A percentile compares a stretch with the other conserved stretches of the same genome.
Conservation (phyloP, 2,797 vertebrate species). For the Tokudaia tokunoshimensis region DNA sequence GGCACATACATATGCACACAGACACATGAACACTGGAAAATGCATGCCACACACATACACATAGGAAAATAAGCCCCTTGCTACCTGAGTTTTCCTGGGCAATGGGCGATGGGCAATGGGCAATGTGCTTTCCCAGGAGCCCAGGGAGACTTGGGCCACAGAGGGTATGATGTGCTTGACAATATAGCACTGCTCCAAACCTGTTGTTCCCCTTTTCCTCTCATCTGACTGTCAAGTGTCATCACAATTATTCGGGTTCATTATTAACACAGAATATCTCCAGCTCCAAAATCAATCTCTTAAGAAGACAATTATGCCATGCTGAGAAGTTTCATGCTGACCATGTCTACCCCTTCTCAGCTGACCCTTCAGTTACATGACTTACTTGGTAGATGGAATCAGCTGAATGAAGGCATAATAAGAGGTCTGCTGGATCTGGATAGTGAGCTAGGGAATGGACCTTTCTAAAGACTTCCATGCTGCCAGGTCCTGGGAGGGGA, state of each 20-base stretch:
- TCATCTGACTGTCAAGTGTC: neutral
- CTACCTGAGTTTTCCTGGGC: neutral
- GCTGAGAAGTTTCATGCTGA: neutral
- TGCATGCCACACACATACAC: neutral
- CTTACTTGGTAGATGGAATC: neutral
- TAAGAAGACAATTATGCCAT: neutral
- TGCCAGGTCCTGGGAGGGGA: neutral
- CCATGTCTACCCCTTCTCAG: neutral
- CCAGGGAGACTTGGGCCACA: neutral
- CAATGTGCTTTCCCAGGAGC: neutral
- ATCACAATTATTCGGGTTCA: neutral
- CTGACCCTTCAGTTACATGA: neutral
- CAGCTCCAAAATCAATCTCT: neutral
- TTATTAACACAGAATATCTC: neutral
- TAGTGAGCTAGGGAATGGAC: neutral
- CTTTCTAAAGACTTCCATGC: neutral
- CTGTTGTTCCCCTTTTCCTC: neutral
- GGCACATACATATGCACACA: too few relatives aligned
- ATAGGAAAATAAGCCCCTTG: neutral
- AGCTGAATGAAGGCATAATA: neutral
- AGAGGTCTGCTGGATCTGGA: neutral
- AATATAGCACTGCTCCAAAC: neutral
- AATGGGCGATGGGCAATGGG: neutral
- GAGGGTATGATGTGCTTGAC: neutral
- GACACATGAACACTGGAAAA: neutral